Evolutionary conservation across 2,113 vertebrate genomes (phyloP).

Genomic region (Thunnus maccoyii): DNA sequence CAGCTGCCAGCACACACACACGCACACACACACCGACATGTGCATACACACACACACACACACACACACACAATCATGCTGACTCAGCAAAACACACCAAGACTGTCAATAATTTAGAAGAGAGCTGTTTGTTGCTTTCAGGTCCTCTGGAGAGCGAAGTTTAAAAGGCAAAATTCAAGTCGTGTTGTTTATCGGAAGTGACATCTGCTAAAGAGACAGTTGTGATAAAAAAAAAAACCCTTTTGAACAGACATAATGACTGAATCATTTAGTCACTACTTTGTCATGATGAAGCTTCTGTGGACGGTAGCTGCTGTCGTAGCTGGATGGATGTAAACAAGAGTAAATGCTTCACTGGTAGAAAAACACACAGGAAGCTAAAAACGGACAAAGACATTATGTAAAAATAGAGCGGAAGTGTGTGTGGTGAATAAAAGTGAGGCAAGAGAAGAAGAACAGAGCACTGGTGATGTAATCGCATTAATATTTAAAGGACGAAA

Average conservation of each 20-base stretch:
- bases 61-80: constrained; percentile 9
- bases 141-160: constrained; percentile 39
- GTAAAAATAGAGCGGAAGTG: neutral
- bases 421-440: neutral
- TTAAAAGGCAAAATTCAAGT: constrained; percentile 21
- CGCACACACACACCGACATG: neutral
- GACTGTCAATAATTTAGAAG: constrained; percentile 36
- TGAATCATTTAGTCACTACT: neutral
- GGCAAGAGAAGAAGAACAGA: constrained; percentile 18
- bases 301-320: neutral
- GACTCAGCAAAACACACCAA: constrained; percentile 58
- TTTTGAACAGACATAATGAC: neutral
- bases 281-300: neutral
- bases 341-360: neutral
- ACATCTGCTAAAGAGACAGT: neutral
- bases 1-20: neutral
- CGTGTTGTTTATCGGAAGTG: neutral
- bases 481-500: constrained; percentile 41
- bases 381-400: neutral
- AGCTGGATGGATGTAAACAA: neutral
- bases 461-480: constrained; percentile 23
- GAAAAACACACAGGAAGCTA: neutral
- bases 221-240: constrained; percentile 1
- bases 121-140: neutral
- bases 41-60: constrained; percentile 7